Percentiles rank a stretch among this genome's conserved stretches.
phyloP scores from a whole-genome alignment of 2,797 vertebrate genomes.

The Spondyliosoma cantharus region DNA sequence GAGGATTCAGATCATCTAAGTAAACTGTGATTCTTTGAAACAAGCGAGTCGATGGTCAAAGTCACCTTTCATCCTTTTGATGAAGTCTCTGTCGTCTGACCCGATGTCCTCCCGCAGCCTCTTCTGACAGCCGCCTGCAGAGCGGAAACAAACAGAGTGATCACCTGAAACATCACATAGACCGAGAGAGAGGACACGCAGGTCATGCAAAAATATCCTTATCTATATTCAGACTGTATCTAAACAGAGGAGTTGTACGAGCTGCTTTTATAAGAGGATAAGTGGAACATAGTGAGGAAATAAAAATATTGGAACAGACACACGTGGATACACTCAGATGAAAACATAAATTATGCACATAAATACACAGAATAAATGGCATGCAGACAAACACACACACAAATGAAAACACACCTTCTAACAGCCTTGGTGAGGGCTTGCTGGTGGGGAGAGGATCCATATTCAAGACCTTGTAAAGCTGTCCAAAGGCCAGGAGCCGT shows the following conservation, averaged over 20 bases:
- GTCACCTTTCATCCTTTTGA: slow-evolving; percentile 95
- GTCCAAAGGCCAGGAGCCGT: slow-evolving; percentile 92
- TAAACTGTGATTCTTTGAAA: slow-evolving; percentile 12
- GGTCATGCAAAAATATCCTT: neutral
- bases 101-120: slow-evolving; percentile 90
- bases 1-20: slow-evolving; percentile 3
- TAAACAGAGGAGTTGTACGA: neutral
- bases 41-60: slow-evolving; percentile 56
- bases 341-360: slow-evolving; percentile 25
- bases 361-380: neutral
- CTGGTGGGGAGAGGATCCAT: slow-evolving; percentile 92
- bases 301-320: neutral
- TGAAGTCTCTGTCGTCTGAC: slow-evolving; percentile 92
- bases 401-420: slow-evolving; percentile 86
- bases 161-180: slow-evolving; percentile 17
- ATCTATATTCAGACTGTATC: neutral
- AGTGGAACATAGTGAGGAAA: neutral
- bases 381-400: neutral
- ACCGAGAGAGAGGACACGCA: neutral
- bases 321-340: neutral
- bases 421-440: slow-evolving; percentile 88
- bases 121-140: slow-evolving; percentile 86
- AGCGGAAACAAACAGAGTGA: slow-evolving; percentile 8
- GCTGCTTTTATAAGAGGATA: neutral
- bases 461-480: slow-evolving; percentile 93